phyloP scores from a whole-genome alignment of 2,888 invertebrate genomes.

The Leistus spinibarbis region DNA sequence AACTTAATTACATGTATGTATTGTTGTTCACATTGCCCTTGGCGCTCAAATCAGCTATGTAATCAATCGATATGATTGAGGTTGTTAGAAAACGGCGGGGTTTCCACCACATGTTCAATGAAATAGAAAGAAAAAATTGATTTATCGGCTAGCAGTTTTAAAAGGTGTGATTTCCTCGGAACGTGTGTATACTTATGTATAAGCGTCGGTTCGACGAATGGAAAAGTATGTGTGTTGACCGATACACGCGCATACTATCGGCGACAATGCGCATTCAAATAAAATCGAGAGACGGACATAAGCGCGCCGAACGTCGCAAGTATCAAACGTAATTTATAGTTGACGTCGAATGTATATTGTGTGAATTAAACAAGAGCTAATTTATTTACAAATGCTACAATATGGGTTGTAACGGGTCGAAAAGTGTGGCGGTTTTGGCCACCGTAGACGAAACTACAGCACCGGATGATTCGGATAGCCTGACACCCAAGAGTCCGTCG shows the following conservation, averaged over 20 bases:
- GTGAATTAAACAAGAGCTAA: neutral
- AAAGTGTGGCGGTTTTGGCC: conserved; percentile 21
- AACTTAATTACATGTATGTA: neutral
- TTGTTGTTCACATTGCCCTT: neutral
- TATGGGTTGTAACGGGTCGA: conserved; percentile 32
- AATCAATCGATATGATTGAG: neutral
- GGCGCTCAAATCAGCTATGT: neutral
- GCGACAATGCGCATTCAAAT: neutral
- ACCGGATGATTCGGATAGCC: neutral
- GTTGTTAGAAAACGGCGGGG: neutral
- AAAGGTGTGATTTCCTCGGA: neutral
- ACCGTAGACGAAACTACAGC: neutral
- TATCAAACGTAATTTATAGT: neutral
- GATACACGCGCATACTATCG: neutral
- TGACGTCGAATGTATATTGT: neutral
- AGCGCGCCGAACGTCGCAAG: neutral
- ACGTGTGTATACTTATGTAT: neutral
- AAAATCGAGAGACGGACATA: neutral
- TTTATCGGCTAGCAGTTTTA: neutral
- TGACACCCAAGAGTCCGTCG: neutral
- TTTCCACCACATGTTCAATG: neutral
- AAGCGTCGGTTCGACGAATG: neutral
- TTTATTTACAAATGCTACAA: neutral
- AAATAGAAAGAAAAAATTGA: neutral
- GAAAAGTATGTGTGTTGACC: neutral